These are phyloP conservation scores for Amphibalanus amphitrite DNA, from an alignment of 1,140 invertebrate species.

Conservation along the genomic window DNA sequence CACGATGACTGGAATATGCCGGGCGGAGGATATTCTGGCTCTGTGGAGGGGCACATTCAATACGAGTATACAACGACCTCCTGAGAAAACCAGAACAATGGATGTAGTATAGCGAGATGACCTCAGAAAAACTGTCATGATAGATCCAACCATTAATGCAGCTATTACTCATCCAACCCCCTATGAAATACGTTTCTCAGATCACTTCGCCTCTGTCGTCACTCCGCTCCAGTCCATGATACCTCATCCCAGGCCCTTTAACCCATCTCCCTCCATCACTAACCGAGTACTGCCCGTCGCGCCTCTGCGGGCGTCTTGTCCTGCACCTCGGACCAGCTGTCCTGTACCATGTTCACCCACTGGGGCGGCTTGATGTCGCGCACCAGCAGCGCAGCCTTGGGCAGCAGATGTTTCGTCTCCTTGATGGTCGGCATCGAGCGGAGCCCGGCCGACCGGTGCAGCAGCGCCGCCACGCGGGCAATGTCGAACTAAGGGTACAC, in stretches of 20 bases:
- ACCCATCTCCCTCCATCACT: slow-evolving; percentile 12
- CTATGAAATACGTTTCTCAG: too few species aligned
- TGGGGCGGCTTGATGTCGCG: slow-evolving; percentile 68
- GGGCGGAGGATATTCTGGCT: too few species aligned
- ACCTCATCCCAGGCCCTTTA: neutral
- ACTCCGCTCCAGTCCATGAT: too few species aligned
- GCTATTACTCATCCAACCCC: too few species aligned
- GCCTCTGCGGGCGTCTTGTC: slow-evolving; percentile 34
- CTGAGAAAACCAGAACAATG: too few species aligned
- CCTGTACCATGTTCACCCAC: slow-evolving; percentile 74
- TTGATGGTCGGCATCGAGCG: slow-evolving; percentile 61
- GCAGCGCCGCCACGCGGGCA: slow-evolving; percentile 65
- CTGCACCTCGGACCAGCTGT: slow-evolving; percentile 50
- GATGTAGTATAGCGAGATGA: too few species aligned
- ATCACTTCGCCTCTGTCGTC: too few species aligned
- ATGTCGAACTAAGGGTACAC: slow-evolving; percentile 48
- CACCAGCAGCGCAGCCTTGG: slow-evolving; percentile 67
- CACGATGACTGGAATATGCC: too few species aligned
- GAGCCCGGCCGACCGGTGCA: slow-evolving; percentile 79
- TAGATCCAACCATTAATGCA: neutral
- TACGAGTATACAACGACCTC: too few species aligned
- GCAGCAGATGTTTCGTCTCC: slow-evolving; percentile 76
- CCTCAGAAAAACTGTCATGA: too few species aligned
- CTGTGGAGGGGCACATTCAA: too few species aligned
- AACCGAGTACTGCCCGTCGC: slow-evolving; percentile 46